Percentiles rank a stretch among this genome's conserved stretches.
phyloP scores from a whole-genome alignment of 2,113 vertebrate genomes.

The Maylandia zebra region DNA sequence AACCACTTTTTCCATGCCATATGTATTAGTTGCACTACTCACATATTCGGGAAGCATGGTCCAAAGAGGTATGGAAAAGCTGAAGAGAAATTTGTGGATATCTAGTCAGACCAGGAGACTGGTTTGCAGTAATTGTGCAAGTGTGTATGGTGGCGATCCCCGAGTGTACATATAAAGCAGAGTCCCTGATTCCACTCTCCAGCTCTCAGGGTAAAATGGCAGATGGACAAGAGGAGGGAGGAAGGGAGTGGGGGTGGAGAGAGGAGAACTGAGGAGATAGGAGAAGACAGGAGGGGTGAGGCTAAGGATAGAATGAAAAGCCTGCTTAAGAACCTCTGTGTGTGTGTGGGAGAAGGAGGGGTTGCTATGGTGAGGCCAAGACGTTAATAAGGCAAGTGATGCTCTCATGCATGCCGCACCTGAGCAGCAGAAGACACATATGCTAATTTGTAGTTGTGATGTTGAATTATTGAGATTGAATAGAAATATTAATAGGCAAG shows the following conservation, averaged over 20 bases:
- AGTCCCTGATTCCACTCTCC: not conserved
- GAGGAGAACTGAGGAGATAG: not conserved
- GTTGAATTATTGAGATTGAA: not conserved
- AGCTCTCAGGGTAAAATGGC: constrained; percentile 42
- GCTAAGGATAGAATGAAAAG: constrained; percentile 84
- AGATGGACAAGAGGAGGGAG: constrained; percentile 19
- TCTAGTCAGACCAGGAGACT: not conserved
- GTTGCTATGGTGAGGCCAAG: constrained; percentile 24
- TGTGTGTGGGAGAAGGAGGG: not conserved
- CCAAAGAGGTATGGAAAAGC: constrained; percentile 11
- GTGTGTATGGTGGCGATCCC: not conserved
- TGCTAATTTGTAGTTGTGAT: not conserved
- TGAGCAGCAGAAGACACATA: not conserved
- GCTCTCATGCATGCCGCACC: not conserved
- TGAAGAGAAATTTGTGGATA: not conserved
- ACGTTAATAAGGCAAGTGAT: not conserved
- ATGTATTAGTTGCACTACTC: constrained; percentile 32
- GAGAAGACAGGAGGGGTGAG: constrained; percentile 3
- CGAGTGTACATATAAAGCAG: not conserved
- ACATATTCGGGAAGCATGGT: constrained; percentile 66
- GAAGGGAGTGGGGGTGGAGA: not conserved
- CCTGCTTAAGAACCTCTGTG: constrained; percentile 71
- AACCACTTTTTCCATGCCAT: not conserved
- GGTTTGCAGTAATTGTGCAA: not conserved
- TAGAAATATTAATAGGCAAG: not conserved